These are phyloP conservation scores for Drosophila sp. DNA, from an alignment of 1,140 invertebrate genomes.

Conservation along the genomic window DNA sequence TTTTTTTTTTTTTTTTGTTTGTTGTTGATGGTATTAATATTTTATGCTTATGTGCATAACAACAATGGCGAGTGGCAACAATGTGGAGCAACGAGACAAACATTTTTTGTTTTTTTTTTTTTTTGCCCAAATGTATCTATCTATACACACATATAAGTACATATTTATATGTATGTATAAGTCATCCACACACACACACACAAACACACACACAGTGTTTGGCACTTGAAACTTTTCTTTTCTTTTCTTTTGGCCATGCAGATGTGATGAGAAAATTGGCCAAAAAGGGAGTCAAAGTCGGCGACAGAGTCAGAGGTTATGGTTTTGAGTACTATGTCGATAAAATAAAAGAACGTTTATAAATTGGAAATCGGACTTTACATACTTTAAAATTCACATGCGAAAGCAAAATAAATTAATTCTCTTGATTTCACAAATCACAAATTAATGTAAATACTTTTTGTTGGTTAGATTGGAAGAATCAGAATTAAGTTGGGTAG, in stretches of 20 bases:
- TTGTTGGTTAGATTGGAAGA: no score
- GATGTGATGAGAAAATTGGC: constrained; percentile 8
- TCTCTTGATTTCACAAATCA: no score
- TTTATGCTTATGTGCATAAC: constrained; percentile 70
- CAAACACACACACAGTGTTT: constrained; percentile 41
- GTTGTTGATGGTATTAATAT: constrained; percentile 61
- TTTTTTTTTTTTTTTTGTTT: constrained; percentile 17
- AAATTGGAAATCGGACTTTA: neutral
- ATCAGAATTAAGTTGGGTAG: no score
- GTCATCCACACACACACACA: constrained; percentile 37
- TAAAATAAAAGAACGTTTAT: neutral
- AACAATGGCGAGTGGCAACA: constrained; percentile 44
- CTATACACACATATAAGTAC: constrained; percentile 31
- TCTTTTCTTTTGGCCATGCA: neutral
- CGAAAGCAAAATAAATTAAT: no score
- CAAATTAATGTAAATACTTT: no score
- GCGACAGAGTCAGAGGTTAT: neutral
- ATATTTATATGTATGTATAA: constrained; percentile 7
- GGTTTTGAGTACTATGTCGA: neutral
- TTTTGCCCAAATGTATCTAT: constrained; percentile 23
- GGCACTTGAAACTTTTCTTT: constrained; percentile 56
- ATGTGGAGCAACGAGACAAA: constrained; percentile 42
- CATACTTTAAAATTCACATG: no score
- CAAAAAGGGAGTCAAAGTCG: neutral
- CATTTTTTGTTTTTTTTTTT: constrained; percentile 19